These are phyloP conservation scores for Orientallactaga bullata DNA, from an alignment of 2,113 vertebrate genomes.

Conservation along the genomic window DNA sequence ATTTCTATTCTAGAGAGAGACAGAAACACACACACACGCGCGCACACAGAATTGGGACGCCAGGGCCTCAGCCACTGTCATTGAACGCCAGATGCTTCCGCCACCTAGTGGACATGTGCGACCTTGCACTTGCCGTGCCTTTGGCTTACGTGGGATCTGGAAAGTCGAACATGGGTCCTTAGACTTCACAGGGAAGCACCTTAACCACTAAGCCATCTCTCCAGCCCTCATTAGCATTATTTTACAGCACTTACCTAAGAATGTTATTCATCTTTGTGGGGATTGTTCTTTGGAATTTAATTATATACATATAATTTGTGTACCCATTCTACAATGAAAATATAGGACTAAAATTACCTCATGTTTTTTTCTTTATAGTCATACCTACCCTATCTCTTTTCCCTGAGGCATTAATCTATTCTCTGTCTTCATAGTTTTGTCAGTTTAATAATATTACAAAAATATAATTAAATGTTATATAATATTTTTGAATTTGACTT, in stretches of 20 bases:
- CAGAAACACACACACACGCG: no score
- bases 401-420: background rate
- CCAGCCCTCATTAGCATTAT: background rate
- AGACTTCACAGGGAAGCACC: no score
- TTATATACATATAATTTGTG: background rate
- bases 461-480: conserved; percentile 24
- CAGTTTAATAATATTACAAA: conserved; percentile 20
- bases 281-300: background rate
- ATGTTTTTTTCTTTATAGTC: background rate
- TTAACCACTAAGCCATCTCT: no score
- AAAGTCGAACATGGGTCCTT: no score
- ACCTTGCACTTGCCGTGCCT: no score
- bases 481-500: conserved; percentile 4
- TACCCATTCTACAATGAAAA: background rate
- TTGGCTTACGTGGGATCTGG: no score
- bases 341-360: background rate
- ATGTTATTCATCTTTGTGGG: background rate
- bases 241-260: background rate
- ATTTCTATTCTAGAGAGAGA: no score
- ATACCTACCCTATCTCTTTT: background rate
- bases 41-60: no score
- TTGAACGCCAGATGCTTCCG: no score
- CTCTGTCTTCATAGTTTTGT: background rate
- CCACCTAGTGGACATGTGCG: no score
- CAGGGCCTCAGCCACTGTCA: no score